phyloP scores from a whole-genome alignment of 2,113 vertebrate species.

The Strix aluco region DNA sequence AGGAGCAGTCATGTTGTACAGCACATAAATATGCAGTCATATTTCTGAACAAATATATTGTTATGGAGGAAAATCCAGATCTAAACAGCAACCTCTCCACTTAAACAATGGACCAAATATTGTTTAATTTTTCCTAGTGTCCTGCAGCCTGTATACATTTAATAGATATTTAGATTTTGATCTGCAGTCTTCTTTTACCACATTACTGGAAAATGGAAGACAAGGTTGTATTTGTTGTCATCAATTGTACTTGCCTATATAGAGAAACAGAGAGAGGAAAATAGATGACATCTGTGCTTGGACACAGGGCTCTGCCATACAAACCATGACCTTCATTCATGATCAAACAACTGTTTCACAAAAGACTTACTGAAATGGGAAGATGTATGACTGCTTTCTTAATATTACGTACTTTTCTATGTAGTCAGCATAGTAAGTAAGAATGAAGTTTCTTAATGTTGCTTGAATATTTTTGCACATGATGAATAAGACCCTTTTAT shows the following conservation, averaged over 20 bases:
- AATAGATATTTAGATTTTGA: neutral
- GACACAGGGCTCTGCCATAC: neutral
- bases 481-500: conserved; percentile 47
- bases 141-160: neutral
- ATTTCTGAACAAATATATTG: neutral
- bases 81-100: neutral
- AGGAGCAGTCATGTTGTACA: neutral
- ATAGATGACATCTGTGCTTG: neutral
- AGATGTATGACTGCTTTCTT: neutral
- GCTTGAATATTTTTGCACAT: conserved; percentile 20
- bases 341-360: neutral
- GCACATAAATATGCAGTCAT: neutral
- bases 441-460: conserved; percentile 4
- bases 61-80: neutral
- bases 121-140: neutral
- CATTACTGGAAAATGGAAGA: neutral
- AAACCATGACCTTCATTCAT: neutral
- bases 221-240: neutral
- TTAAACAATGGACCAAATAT: neutral
- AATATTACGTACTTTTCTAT: neutral
- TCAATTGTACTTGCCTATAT: neutral
- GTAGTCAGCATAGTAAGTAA: neutral
- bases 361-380: neutral
- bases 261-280: neutral
- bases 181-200: neutral